Evolutionary conservation across 2,888 invertebrate genomes (phyloP).

Genomic region (Plusia festucae): DNA sequence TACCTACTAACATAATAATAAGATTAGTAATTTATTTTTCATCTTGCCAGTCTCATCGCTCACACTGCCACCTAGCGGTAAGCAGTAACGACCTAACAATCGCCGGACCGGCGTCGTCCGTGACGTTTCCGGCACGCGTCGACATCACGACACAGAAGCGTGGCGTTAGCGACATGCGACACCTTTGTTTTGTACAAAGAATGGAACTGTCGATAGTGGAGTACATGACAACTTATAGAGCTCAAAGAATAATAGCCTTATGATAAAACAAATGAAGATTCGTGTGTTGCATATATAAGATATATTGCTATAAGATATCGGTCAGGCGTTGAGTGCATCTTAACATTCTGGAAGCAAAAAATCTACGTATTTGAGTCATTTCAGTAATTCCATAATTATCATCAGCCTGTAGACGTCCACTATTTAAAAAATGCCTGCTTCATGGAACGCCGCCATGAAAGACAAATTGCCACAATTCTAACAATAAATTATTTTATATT

Average conservation of each 20-base stretch:
- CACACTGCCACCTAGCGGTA: constrained; percentile 23
- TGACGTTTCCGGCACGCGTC: constrained; percentile 58
- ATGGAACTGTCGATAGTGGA: constrained; percentile 24
- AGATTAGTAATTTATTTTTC: no score
- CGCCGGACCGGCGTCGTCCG: constrained; percentile 48
- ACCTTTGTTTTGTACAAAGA: constrained; percentile 31
- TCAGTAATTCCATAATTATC: no score
- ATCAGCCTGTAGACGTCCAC: no score
- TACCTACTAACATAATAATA: no score
- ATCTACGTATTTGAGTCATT: no score
- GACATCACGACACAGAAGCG: constrained; percentile 49
- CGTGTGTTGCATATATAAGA: neutral
- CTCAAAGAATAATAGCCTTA: neutral
- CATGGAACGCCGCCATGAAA: no score
- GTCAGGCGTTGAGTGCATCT: constrained; percentile 13
- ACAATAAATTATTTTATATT: no score
- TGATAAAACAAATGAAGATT: neutral
- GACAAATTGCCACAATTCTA: no score
- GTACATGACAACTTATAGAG: no score
- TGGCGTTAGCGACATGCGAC: constrained; percentile 35
- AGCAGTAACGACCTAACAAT: constrained; percentile 8
- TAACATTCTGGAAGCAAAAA: no score
- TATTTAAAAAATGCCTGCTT: no score
- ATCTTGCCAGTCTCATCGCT: constrained; percentile 8
- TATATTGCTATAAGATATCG: constrained; percentile 20